Base-by-base conservation (phyloP, 2,113 vertebrate species). In the Sterna hirundo region DNA sequence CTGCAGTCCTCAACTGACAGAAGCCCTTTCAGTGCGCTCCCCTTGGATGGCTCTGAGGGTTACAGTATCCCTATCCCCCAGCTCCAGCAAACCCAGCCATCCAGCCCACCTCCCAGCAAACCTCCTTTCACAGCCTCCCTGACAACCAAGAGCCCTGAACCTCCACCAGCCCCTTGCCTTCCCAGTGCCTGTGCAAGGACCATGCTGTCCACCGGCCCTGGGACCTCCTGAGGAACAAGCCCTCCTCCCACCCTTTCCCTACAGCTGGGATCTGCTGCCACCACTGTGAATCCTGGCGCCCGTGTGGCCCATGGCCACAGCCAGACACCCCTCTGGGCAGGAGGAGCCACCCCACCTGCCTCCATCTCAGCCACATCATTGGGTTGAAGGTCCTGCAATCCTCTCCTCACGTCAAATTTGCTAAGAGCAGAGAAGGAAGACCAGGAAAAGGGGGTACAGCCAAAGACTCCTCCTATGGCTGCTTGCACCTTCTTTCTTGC, bases 261-360 rank as follows among this genome's bases (percentile, higher is more conserved):
- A 10, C 30, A 27, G 12, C 40, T 74, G 86, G 21, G 71, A 66
- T 65, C 71, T 69, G 54, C 58, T 54, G 44, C 17, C 47, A 16
- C 65, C 19, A 19, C 49, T 32, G 25, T 27, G 51, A 71, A 21
- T 7, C 22, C 29, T 49, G 36, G 18, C 42, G 40, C 13, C 40
- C 0, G 0, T 40, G n/a, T n/a, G 19, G 18, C 9, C 22, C 42
- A 21, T 8, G 32, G 36, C 21, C 17, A 40, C 3, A 52, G 44
- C 11, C 20, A 65, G 38, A 25, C 22, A 47, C 8, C 10, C 15
- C 36, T 1, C 1, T 10, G 49, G 18, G 34, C 23, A 44, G 49
- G 8, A 91, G 34, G 11, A 86, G 23, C 19, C 36, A 51, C 32
- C 42, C 34, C 49, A 36, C 9, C 22, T 55, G 36, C 29, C 32